These are phyloP conservation scores for Teleiodes luculella DNA, from an alignment of 2,888 invertebrate species.

Conservation along the genomic window DNA sequence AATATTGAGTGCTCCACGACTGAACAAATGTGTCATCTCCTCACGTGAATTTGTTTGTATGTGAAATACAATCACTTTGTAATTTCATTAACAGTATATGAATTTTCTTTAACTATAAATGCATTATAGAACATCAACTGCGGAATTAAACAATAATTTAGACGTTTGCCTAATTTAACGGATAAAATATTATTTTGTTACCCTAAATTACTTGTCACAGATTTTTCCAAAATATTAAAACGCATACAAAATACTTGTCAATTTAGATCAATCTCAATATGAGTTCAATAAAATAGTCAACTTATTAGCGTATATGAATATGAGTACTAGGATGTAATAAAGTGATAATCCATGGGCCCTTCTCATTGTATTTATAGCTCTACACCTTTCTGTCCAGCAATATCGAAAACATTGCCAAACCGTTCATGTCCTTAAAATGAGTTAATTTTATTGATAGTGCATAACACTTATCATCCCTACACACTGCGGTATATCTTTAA, in stretches of 20 bases:
- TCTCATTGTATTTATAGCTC: not conserved
- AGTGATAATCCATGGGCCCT: not conserved
- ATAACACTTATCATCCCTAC: not conserved
- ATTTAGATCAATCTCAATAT: slow-evolving; percentile 1
- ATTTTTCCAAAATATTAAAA: not conserved
- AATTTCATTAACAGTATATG: not conserved
- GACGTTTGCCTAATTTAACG: not conserved
- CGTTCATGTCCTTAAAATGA: not conserved
- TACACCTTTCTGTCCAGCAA: not conserved
- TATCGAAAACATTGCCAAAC: not conserved
- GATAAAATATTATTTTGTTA: not conserved
- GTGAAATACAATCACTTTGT: too few relatives aligned
- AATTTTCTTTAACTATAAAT: slow-evolving; percentile 11
- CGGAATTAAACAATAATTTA: not conserved
- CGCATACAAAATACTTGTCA: slow-evolving; percentile 1
- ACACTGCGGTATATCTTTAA: slow-evolving; percentile 1
- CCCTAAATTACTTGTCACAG: not conserved
- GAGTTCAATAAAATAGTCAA: slow-evolving; percentile 1
- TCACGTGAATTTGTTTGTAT: not conserved
- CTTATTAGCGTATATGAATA: not conserved
- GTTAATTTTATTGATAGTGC: not conserved
- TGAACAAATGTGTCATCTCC: not conserved
- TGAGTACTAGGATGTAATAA: not conserved
- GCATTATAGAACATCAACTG: not conserved
- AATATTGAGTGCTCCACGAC: not conserved